Base-by-base conservation (phyloP, 2,797 vertebrate species). In the Sebastes hubbsi region DNA sequence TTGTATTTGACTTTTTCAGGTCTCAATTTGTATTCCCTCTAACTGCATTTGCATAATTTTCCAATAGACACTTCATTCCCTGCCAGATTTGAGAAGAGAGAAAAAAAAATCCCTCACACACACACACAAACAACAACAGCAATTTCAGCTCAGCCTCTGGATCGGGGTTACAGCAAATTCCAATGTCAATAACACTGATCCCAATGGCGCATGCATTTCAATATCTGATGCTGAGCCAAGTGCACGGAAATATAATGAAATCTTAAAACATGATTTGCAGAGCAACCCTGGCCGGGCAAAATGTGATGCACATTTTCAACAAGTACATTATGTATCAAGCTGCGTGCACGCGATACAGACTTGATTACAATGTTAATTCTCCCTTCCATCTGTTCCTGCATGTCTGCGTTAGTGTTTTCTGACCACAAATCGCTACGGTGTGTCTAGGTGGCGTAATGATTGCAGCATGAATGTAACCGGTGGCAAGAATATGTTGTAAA, bases 151-250 rank as follows among this genome's bases (percentile, higher is more conserved):
- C 75, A 87, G 84, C 77, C 36, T 86, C 83, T 83, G 89, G 87
- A 88, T 91, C 86, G 70, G 84, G 87, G 83, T 77, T 88, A 89
- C 89, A 85, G 87, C 83, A 85, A 89, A 92, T 91, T 91, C 90
- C 85, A 89, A 84, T 91, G 91, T 94, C 92, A 94, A 94, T 91
- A 94, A 88, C 84, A 79, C 87, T 89, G 91, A 94, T 94, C 91
- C 92, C 92, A 86, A 82, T 85, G 84, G 87, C 75, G 91, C 89
- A 90, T 91, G 89, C 87, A 91, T 95, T 92, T 93, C 93, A 94
- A 93, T 92, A 90, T 89, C 81, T 78, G 90, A 91, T 85, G 83
- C 84, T 80, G 91, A 91, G 91, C 91, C 84, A 81, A 91, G 85
- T 82, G 84, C 83, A 90, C 56, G 13, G 84, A 88, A 22, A 90